phyloP scores from a whole-genome alignment of 2,888 invertebrate species.

The Malachius bipustulatus region DNA sequence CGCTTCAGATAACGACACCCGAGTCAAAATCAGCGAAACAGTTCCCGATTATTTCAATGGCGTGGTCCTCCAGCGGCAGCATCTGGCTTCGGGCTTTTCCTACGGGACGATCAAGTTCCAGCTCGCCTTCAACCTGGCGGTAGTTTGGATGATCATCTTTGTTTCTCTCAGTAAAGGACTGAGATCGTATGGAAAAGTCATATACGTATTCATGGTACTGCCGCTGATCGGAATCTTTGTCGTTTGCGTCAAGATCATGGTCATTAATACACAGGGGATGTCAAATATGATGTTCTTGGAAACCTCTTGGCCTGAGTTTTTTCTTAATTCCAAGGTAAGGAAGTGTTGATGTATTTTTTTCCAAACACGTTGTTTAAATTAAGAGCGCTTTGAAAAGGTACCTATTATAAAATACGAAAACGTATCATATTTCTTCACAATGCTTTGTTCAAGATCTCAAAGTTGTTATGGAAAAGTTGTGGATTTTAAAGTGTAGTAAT shows the following conservation, averaged over 20 bases:
- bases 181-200: slow-evolving; percentile 72
- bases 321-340: slow-evolving; percentile 65
- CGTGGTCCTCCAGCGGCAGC: slow-evolving; percentile 61
- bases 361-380: no score
- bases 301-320: slow-evolving; percentile 75
- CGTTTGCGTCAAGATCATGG: slow-evolving; percentile 60
- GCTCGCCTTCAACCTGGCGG: slow-evolving; percentile 78
- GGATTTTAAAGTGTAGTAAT: no score
- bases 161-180: slow-evolving; percentile 79
- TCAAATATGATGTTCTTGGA: slow-evolving; percentile 63
- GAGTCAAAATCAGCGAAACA: slow-evolving; percentile 59
- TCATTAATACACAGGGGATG: slow-evolving; percentile 55
- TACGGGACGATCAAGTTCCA: slow-evolving; percentile 69
- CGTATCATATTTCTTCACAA: no score
- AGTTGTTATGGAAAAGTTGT: no score
- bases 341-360: no score
- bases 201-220: slow-evolving; percentile 65
- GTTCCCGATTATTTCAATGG: slow-evolving; percentile 78
- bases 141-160: slow-evolving; percentile 84
- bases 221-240: slow-evolving; percentile 67
- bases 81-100: slow-evolving; percentile 31
- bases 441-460: no score
- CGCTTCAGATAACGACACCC: slow-evolving; percentile 31
- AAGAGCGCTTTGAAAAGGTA: no score
- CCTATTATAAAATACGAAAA: no score